These are phyloP conservation scores for Bettongia penicillata DNA, from an alignment of 2,113 vertebrate species.

Conservation along the genomic window DNA sequence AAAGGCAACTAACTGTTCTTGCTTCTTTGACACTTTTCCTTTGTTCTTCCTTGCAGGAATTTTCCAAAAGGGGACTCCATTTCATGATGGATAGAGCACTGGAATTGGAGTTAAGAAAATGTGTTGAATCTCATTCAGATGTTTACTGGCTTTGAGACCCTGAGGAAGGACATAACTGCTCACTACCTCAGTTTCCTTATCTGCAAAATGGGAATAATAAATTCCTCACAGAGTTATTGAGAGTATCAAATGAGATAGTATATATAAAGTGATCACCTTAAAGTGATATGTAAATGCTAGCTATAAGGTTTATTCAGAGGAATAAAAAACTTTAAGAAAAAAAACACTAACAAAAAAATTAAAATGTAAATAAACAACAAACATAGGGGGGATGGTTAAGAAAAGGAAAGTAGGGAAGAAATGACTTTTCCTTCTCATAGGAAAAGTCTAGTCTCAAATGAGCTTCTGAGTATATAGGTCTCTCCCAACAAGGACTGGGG, in stretches of 20 bases:
- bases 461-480: too few relatives aligned
- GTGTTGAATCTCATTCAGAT: neutral
- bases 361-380: too few relatives aligned
- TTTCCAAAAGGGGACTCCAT: neutral
- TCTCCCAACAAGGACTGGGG: too few relatives aligned
- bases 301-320: neutral
- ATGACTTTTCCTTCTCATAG: too few relatives aligned
- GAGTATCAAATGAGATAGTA: constrained; percentile 11
- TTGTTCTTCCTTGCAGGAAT: neutral
- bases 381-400: too few relatives aligned
- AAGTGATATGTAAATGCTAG: neutral
- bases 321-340: too few relatives aligned
- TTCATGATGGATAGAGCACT: neutral
- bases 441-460: too few relatives aligned
- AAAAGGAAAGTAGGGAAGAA: too few relatives aligned
- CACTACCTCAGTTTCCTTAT: neutral
- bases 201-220: neutral
- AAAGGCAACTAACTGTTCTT: neutral
- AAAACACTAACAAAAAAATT: too few relatives aligned
- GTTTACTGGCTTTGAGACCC: neutral
- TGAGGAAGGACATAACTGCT: neutral
- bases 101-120: neutral
- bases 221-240: neutral
- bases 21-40: neutral
- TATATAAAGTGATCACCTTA: neutral